Percentiles rank a stretch among this genome's conserved stretches.
These are phyloP conservation scores for Andrena camellia DNA, from an alignment of 2,888 invertebrate genomes.

Conservation along the genomic window DNA sequence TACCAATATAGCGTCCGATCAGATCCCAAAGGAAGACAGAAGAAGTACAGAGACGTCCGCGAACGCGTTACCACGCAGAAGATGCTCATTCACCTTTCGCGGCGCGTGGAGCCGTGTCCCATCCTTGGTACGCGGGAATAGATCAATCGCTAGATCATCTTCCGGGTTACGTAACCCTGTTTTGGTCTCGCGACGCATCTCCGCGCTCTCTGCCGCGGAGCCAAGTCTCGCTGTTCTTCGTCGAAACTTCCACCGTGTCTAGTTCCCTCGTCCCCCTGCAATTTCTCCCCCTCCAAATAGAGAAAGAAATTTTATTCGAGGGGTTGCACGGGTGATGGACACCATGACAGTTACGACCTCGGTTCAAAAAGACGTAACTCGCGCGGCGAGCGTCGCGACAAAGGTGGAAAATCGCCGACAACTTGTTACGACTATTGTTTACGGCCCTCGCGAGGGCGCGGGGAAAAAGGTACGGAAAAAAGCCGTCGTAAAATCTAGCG, in stretches of 20 bases:
- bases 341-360: constrained; percentile 30
- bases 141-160: constrained; percentile 12
- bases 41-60: too few relatives aligned
- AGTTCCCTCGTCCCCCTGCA: neutral
- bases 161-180: constrained; percentile 2
- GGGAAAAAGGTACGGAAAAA: neutral
- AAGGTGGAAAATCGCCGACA: constrained; percentile 31
- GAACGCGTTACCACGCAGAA: neutral
- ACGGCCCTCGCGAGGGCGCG: constrained; percentile 9
- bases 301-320: constrained; percentile 41
- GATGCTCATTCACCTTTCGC: neutral
- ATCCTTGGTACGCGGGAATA: constrained; percentile 1
- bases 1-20: too few relatives aligned
- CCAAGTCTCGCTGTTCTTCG: neutral
- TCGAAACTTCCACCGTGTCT: neutral
- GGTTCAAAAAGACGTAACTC: constrained; percentile 36
- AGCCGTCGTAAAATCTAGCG: constrained; percentile 35
- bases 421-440: constrained; percentile 31
- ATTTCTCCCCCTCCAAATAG: neutral
- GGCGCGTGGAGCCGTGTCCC: neutral
- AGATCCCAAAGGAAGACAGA: too few relatives aligned
- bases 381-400: neutral
- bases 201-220: neutral
- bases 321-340: constrained; percentile 21
- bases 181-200: neutral